Base-by-base conservation (phyloP, 1,140 invertebrate species). In the Ceratina japonica region DNA sequence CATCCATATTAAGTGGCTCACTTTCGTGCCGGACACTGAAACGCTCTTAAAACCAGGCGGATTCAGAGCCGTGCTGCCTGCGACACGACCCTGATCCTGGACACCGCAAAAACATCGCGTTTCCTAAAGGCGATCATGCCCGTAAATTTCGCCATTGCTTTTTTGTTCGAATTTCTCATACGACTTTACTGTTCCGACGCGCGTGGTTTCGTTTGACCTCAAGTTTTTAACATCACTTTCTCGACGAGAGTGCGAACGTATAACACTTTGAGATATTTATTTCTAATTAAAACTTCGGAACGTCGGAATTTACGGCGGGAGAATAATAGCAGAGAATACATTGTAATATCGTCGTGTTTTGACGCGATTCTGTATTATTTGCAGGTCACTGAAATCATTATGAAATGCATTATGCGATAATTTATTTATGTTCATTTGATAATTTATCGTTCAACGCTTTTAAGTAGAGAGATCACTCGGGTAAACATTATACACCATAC, bases 1-100 rank as follows among this genome's bases (percentile, higher is more conserved):
- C 87, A 86, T 90, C 71, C 84, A 86, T 87, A 89, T 89, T 87
- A 89, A 89, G 84, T 89, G 87, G 82, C 87, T 90, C 87, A 87
- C 84, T 87, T 89, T 89, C 82, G 85, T 78, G 81, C 72, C 52
- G 72, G 66, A 77, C 75, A 69, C 72, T 75, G 61, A 79, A 79
- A 79, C 66, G 75, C 78, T 76, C 62, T 80, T 58, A 74, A 58
- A 79, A 79, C 77, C 37, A 73, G 75, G 51, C 58, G 51, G 49
- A 80, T 63, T 75, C 78, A 80, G 52, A 76, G 27, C 4, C 59
- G 15, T 22, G 63, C 51, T 71, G 66, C 31, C n/a, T 44, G 73
- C 73, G 80, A 77, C 83, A 56, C 65, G 83, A 54, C 82, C 76
- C 79, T 80, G 78, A 84, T 87, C 85, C 73, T 75, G 75, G 79